These are phyloP conservation scores for Cettia cetti DNA, from an alignment of 2,113 vertebrate species.

Conservation along the genomic window DNA sequence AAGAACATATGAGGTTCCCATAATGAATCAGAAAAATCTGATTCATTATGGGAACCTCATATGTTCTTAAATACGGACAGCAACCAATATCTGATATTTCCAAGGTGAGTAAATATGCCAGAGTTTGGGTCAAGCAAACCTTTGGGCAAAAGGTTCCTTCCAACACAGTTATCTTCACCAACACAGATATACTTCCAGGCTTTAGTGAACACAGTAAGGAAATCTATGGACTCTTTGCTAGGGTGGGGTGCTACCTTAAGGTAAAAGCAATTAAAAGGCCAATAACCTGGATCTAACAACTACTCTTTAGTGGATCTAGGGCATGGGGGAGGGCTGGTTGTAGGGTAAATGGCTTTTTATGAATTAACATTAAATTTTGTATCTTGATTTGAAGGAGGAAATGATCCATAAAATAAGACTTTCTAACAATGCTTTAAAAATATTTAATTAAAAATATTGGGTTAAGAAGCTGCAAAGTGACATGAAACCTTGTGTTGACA, in stretches of 20 bases:
- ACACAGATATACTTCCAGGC: not conserved
- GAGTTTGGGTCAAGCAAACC: not conserved
- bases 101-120: not conserved
- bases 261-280: not conserved
- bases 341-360: not conserved
- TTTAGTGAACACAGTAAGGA: not conserved
- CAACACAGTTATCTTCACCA: not conserved
- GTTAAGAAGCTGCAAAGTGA: not conserved
- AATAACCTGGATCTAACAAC: not conserved
- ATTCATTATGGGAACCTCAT: too few relatives aligned
- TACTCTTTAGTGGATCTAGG: not conserved
- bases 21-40: not conserved
- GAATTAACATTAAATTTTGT: not conserved
- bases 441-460: not conserved
- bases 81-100: not conserved
- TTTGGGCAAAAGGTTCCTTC: not conserved
- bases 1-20: not conserved
- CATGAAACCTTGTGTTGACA: not conserved
- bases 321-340: accelerated
- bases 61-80: not conserved
- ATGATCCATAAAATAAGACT: not conserved
- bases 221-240: not conserved
- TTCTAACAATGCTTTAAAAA: not conserved
- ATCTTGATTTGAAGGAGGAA: not conserved
- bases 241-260: not conserved